Conservation (phyloP, 2,888 invertebrate genomes). For the Pollenia angustigena region DNA sequence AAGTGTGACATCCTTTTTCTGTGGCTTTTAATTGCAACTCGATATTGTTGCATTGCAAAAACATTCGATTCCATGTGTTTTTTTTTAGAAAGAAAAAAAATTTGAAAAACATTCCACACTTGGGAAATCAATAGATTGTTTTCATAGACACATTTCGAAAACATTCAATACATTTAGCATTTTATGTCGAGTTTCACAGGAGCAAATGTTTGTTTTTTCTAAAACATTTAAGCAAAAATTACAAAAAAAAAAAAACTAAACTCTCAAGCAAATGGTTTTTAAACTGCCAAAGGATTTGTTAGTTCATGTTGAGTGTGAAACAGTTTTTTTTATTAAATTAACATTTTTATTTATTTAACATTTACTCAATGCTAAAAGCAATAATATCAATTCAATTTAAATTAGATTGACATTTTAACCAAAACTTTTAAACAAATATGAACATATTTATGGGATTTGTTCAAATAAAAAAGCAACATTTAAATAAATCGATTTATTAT, state of each 20-base stretch:
- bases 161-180: conserved; percentile 37
- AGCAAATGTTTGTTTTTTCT: neutral
- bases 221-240: conserved; percentile 10
- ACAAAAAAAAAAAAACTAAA: neutral
- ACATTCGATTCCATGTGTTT: neutral
- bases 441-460: conserved; percentile 21
- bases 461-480: neutral
- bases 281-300: conserved; percentile 53
- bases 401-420: conserved; percentile 38
- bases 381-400: conserved; percentile 1
- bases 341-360: conserved; percentile 18
- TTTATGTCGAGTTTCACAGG: conserved; percentile 2
- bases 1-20: neutral
- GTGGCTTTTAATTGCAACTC: conserved; percentile 25
- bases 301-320: conserved; percentile 1
- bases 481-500: conserved; percentile 19
- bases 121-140: conserved; percentile 58
- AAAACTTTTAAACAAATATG: conserved; percentile 1
- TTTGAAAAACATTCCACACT: conserved; percentile 15
- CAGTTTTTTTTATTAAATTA: conserved; percentile 26
- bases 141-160: conserved; percentile 13
- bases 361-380: neutral
- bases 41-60: neutral
- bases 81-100: neutral
- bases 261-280: conserved; percentile 14